phyloP scores from a whole-genome alignment of 1,140 invertebrate genomes.

The Ganaspis sp. region DNA sequence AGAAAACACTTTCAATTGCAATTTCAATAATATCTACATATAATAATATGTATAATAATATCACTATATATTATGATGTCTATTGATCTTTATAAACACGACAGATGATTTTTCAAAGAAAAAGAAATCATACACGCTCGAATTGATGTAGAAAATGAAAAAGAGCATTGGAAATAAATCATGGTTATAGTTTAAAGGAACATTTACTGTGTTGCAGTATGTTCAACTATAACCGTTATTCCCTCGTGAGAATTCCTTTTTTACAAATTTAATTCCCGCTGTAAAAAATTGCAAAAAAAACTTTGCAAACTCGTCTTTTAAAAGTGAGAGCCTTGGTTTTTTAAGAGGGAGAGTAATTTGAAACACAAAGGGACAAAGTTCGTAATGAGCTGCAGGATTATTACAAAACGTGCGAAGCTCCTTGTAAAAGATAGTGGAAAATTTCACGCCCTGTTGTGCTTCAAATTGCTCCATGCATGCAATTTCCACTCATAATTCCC shows the following conservation, averaged over 20 bases:
- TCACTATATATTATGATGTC: too few species aligned
- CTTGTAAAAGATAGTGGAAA: background rate
- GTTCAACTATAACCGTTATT: background rate
- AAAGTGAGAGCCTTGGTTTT: background rate
- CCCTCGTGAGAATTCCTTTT: background rate
- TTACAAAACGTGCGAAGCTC: background rate
- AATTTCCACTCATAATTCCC: background rate
- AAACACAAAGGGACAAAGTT: background rate
- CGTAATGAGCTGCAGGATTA: background rate
- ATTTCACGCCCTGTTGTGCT: background rate
- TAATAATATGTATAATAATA: too few species aligned
- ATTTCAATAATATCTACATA: background rate
- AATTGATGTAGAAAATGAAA: background rate
- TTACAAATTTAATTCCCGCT: background rate
- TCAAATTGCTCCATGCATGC: background rate
- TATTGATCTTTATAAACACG: too few species aligned
- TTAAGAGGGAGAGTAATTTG: too few species aligned
- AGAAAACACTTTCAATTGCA: constrained; percentile 13
- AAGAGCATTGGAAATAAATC: background rate
- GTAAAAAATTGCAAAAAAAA: background rate
- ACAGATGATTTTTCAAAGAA: background rate
- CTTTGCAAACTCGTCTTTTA: background rate
- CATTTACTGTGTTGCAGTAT: background rate
- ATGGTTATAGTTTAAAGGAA: constrained; percentile 5
- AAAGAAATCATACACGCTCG: background rate